These are phyloP conservation scores for Trissonchulus sp. DNA, from an alignment of 2,888 invertebrate species.

Conservation along the genomic window DNA sequence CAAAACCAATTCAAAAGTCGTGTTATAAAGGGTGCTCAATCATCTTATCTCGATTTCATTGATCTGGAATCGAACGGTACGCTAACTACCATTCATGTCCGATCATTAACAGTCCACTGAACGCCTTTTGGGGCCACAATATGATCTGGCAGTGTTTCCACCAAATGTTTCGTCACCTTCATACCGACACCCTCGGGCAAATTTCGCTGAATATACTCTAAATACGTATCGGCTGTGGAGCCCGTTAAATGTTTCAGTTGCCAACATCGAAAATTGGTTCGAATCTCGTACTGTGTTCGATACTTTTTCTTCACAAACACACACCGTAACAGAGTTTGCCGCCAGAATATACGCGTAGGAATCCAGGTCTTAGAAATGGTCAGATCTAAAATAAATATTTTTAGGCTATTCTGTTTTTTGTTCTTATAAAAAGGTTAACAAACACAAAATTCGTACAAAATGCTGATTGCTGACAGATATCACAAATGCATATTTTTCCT, in stretches of 20 bases:
- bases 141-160: constrained; percentile 27
- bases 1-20: no score
- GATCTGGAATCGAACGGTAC: no score
- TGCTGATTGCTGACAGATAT: no score
- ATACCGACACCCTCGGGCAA: constrained; percentile 93
- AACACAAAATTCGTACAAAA: no score
- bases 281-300: constrained; percentile 85
- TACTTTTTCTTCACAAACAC: constrained; percentile 87
- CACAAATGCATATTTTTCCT: no score
- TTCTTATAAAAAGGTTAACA: no score
- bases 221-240: constrained; percentile 85
- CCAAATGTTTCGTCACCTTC: constrained; percentile 58
- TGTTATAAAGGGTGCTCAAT: no score
- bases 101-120: not conserved
- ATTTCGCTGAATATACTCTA: constrained; percentile 93
- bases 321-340: constrained; percentile 74
- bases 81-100: no score
- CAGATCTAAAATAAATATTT: constrained; percentile 59
- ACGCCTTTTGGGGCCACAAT: not conserved
- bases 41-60: no score
- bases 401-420: no score
- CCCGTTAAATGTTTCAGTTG: constrained; percentile 75
- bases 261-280: constrained; percentile 76
- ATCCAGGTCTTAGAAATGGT: not conserved
- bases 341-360: constrained; percentile 40